phyloP scores from a whole-genome alignment of 2,113 vertebrate species.

The Pedetes capensis region DNA sequence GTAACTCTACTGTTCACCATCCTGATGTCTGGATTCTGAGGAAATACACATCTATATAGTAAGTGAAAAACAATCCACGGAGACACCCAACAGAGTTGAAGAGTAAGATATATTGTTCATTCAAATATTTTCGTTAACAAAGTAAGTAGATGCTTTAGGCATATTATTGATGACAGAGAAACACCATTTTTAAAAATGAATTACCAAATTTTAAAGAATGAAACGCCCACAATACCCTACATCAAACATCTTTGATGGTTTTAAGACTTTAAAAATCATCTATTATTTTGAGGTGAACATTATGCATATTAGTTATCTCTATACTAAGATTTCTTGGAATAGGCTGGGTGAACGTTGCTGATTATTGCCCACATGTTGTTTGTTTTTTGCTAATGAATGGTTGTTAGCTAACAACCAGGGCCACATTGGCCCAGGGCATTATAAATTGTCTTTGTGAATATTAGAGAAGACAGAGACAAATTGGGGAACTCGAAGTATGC shows the following conservation, averaged over 20 bases:
- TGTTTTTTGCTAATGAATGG: constrained; percentile 10
- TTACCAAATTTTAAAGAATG: background rate
- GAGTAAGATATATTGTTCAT: background rate
- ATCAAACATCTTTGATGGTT: background rate
- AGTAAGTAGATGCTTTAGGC: background rate
- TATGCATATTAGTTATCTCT: background rate
- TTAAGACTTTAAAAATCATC: background rate
- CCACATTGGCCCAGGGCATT: background rate
- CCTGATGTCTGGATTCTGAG: background rate
- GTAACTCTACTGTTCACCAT: background rate
- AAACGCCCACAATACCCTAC: background rate
- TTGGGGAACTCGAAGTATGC: background rate
- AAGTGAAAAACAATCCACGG: background rate
- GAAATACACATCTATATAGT: background rate
- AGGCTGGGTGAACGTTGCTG: background rate
- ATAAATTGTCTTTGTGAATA: background rate
- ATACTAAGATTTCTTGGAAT: background rate
- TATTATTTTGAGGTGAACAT: background rate
- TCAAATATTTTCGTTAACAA: background rate
- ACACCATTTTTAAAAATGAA: background rate
- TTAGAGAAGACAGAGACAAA: background rate
- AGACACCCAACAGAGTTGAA: background rate
- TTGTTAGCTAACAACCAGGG: background rate
- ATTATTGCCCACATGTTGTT: background rate
- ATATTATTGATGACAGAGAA: background rate